Base-by-base conservation (phyloP, 2,888 invertebrate species). In the Dastarcus helophoroides region DNA sequence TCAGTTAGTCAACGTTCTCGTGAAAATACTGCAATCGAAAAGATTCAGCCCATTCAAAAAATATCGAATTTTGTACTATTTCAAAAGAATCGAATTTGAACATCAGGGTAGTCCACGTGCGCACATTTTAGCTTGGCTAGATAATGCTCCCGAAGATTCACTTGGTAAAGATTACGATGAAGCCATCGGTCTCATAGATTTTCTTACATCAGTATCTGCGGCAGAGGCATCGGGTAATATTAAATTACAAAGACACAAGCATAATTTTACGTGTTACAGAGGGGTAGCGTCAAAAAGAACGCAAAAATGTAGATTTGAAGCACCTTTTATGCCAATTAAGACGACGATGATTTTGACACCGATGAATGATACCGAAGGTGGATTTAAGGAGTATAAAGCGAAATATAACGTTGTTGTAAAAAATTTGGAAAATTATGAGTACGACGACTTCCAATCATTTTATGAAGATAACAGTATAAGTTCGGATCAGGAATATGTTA, bases 71-170 rank as follows among this genome's bases (percentile, higher is more conserved):
- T 3, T 29, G 5, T 10, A 50, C 37, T 57, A 48, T 32, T 56
- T 57, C 31, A 39, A 42, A 37, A 29, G 51, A 11, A 54, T 54
- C 23, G 52, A 55, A 43, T 56, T 53, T 34, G 52, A 54, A 33
- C 50, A 53, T 37, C 38, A 47, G 21, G 54, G 50, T 14, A 54
- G 53, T 29, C 53, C 52, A 13, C 56, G 47, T 12, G 28, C 28
- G 2, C 28, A 28, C 19, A 17, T 28, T 17, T 8, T 28, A 9
- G 2, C 40, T 50, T 59, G 59, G 57, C 39, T 58, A 9, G 42
- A 54, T 3, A 47, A 55, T 44, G 43, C 28, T 28, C 50, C 50
- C 12, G 12, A 35, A 23, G 41, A 46, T 32, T 14, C 38, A 3
- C 26, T 41, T 25, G 14, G 13, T 7, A 27, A 31, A 34, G 17